These are phyloP conservation scores for Geophilus truncorum DNA, from an alignment of 2,888 invertebrate species.

Conservation along the genomic window DNA sequence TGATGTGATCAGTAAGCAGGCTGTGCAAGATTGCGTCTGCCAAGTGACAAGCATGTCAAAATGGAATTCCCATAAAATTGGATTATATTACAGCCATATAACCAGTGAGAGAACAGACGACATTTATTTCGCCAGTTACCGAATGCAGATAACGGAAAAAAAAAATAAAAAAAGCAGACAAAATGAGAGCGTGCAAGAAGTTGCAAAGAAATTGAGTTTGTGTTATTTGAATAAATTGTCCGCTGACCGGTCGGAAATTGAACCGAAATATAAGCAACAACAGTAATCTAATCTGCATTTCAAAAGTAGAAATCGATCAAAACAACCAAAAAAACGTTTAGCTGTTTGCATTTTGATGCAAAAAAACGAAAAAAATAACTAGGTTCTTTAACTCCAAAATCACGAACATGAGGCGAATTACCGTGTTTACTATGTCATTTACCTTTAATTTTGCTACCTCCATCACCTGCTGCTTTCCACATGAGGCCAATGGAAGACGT, in stretches of 20 bases:
- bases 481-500: slow-evolving; percentile 46
- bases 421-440: background rate
- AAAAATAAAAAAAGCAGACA: background rate
- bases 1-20: slow-evolving; percentile 16
- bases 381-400: too few species aligned
- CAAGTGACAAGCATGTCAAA: slow-evolving; percentile 13
- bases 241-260: too few species aligned
- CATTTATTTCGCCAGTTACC: background rate
- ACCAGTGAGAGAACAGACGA: background rate
- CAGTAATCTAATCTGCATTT: too few species aligned
- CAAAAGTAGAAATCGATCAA: too few species aligned
- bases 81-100: slow-evolving; percentile 8
- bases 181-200: too few species aligned
- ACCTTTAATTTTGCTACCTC: slow-evolving; percentile 37
- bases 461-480: slow-evolving; percentile 41
- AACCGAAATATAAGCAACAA: too few species aligned
- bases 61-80: background rate
- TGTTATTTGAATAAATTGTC: too few species aligned
- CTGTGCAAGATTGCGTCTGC: background rate
- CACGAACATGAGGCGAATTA: too few species aligned
- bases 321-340: too few species aligned
- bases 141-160: background rate
- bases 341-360: too few species aligned
- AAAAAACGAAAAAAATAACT: background rate
- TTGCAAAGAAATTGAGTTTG: too few species aligned